These are phyloP conservation scores for Syrmaticus mikado DNA, from an alignment of 2,113 vertebrate species.

Conservation along the genomic window DNA sequence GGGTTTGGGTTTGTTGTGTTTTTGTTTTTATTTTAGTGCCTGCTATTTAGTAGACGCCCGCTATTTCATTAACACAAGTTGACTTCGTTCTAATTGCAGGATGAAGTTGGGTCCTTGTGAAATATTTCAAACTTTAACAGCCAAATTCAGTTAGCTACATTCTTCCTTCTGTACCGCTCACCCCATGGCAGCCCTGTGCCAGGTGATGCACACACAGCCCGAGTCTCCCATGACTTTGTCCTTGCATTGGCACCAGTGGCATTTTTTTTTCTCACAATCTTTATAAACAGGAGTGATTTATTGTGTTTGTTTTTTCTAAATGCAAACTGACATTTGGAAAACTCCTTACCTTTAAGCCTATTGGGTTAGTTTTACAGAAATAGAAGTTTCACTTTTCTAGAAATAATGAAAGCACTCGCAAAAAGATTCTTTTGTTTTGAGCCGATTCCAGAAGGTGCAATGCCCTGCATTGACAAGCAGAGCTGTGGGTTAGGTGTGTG, in stretches of 20 bases:
- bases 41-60: neutral
- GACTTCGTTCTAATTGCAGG: neutral
- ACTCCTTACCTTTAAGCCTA: neutral
- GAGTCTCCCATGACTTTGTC: conserved; percentile 1
- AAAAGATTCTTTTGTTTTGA: neutral
- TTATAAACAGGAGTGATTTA: neutral
- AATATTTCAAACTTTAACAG: neutral
- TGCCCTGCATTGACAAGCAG: neutral
- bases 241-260: conserved; percentile 3
- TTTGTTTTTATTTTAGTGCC: neutral
- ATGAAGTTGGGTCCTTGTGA: neutral
- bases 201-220: neutral
- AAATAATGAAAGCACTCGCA: neutral
- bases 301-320: neutral
- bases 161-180: neutral
- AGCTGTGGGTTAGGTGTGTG: neutral
- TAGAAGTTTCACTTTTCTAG: neutral
- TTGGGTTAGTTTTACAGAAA: neutral
- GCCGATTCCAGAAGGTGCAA: neutral
- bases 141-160: conserved; percentile 8
- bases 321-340: conserved; percentile 36
- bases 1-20: neutral
- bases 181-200: neutral
- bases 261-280: conserved; percentile 27
- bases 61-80: neutral